Conservation (phyloP, 92 coral and sea anemone genomes). For the Umimayanthus kanabou region DNA sequence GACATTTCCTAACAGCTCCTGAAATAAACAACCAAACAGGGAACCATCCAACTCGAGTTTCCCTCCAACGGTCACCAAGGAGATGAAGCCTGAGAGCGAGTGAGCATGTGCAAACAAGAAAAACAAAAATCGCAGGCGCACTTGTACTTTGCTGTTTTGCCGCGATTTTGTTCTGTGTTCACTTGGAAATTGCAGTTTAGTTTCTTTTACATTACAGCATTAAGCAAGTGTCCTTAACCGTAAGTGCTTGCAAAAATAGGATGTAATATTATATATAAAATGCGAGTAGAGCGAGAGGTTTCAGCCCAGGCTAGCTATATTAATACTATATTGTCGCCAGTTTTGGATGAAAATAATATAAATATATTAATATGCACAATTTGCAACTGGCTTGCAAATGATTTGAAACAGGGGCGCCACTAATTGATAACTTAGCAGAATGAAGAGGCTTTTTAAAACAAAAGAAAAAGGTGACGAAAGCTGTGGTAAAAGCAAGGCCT, state of each 20-base stretch:
- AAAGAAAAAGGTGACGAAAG: constrained; percentile 13
- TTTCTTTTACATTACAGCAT: no score
- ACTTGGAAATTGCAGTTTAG: no score
- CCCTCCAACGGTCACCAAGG: constrained; percentile 39
- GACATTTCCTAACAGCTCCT: constrained; percentile 56
- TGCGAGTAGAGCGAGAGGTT: no score
- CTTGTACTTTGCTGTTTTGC: background rate
- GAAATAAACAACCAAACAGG: background rate
- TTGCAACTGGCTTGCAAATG: background rate
- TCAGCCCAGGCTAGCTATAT: background rate
- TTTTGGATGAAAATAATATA: no score
- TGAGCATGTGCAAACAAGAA: constrained; percentile 32
- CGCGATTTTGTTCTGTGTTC: no score
- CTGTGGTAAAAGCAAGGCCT: background rate
- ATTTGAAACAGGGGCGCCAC: background rate
- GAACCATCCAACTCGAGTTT: constrained; percentile 14
- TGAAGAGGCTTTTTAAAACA: constrained; percentile 29
- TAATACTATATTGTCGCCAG: constrained; percentile 7
- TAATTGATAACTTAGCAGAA: background rate
- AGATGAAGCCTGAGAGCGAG: background rate
- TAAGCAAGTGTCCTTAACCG: no score
- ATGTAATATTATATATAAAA: no score
- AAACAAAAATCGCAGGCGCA: constrained; percentile 37
- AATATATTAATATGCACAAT: no score
- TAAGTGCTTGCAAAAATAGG: no score